Conservation (phyloP, 2,797 vertebrate genomes). For the Chaetophractus vellerosus region DNA sequence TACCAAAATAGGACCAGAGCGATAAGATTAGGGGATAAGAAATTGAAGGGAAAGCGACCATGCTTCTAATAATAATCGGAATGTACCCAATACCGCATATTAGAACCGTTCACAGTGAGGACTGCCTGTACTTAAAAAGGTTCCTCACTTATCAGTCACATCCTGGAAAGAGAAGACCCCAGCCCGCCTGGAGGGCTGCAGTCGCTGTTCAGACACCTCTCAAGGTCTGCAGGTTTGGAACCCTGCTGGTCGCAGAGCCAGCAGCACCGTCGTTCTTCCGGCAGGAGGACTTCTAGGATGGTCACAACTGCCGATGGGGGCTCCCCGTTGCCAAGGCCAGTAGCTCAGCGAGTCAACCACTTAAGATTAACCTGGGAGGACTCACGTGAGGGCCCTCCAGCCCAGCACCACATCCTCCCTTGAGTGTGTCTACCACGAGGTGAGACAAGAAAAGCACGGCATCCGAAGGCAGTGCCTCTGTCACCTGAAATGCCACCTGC, state of each 20-base stretch:
- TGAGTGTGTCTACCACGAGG: background rate
- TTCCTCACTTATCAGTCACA: background rate
- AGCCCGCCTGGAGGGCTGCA: background rate
- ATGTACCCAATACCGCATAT: background rate
- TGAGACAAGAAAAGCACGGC: background rate
- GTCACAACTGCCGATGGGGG: background rate
- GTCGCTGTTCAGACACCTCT: background rate
- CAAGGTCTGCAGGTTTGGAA: background rate
- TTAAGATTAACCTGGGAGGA: background rate
- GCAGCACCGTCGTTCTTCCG: background rate
- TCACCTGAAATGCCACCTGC: background rate
- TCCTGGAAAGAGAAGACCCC: background rate
- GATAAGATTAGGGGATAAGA: background rate
- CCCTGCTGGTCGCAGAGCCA: background rate
- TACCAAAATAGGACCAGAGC: conserved; percentile 1
- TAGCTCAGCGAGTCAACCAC: background rate
- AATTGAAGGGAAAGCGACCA: background rate
- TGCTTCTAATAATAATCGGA: background rate
- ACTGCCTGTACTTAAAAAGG: background rate
- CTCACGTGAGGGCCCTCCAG: background rate
- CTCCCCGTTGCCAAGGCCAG: background rate
- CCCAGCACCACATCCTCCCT: background rate
- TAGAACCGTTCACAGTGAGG: background rate
- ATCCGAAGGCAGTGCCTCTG: background rate
- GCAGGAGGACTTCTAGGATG: background rate